A percentile compares a stretch with the other conserved stretches of the same genome.
phyloP scores from a whole-genome alignment of 2,888 invertebrate species.

The Galerucella calmariensis region DNA sequence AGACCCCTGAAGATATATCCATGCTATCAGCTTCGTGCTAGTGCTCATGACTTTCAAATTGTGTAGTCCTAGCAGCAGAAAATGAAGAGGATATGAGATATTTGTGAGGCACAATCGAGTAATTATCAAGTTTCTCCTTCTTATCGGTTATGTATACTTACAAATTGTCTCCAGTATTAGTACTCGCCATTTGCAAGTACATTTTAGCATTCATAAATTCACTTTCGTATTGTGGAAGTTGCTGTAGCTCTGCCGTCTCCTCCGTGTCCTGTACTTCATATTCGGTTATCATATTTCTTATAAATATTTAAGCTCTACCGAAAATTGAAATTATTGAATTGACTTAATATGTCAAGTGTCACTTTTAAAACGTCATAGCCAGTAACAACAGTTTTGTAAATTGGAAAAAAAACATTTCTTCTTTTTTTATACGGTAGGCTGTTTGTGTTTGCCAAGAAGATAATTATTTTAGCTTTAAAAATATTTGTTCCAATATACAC shows the following conservation, averaged over 20 bases:
- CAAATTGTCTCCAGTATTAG: conserved; percentile 73
- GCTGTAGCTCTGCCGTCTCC: conserved; percentile 34
- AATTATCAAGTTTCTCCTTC: no score
- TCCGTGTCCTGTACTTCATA: conserved; percentile 49
- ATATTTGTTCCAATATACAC: no score
- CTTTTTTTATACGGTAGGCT: neutral
- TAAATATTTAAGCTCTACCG: neutral
- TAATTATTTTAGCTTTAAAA: no score
- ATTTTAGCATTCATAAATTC: conserved; percentile 73
- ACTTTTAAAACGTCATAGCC: no score
- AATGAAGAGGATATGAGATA: no score
- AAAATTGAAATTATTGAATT: neutral
- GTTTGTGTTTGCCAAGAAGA: no score
- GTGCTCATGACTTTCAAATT: no score
- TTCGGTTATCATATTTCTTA: conserved; percentile 39
- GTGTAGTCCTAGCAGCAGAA: no score
- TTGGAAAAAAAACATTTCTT: neutral
- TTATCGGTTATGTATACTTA: conserved; percentile 59
- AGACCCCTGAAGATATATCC: no score
- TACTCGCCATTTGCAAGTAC: conserved; percentile 72
- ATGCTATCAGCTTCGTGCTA: no score
- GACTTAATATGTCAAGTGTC: neutral
- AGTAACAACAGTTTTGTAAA: neutral
- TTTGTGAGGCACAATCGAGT: no score
- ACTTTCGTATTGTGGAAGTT: conserved; percentile 65